phyloP scores from a whole-genome alignment of 2,797 vertebrate genomes.

The Typhlichthys subterraneus region DNA sequence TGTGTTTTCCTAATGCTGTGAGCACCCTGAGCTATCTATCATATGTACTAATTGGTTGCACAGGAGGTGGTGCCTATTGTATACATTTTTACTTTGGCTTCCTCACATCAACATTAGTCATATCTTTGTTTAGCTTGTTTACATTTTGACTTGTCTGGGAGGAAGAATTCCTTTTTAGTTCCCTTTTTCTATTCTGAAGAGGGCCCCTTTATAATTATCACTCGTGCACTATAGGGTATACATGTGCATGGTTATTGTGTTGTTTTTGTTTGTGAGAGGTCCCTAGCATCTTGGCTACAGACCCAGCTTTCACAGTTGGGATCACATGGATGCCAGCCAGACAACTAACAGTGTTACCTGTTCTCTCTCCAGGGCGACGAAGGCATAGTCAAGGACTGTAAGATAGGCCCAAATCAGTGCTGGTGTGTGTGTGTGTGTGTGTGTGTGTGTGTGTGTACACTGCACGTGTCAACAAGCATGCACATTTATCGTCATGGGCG shows the following conservation, averaged over 20 bases:
- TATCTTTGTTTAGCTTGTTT: slow-evolving; percentile 68
- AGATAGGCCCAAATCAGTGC: slow-evolving; percentile 41
- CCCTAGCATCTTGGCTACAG: slow-evolving; percentile 49
- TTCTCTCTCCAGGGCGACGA: slow-evolving; percentile 50
- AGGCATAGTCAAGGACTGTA: slow-evolving; percentile 63
- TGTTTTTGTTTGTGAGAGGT: slow-evolving; percentile 44
- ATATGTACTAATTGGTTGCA: slow-evolving; percentile 24
- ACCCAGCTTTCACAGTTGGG: slow-evolving; percentile 46
- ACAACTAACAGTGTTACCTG: slow-evolving; percentile 64
- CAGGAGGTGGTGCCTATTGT: slow-evolving; percentile 23
- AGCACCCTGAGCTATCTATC: slow-evolving; percentile 25
- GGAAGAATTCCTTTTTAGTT: slow-evolving; percentile 36
- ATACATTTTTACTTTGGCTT: slow-evolving; percentile 29
- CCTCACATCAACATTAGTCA: slow-evolving; percentile 68
- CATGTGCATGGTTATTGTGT: slow-evolving; percentile 23
- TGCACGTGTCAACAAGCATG: slow-evolving; percentile 30
- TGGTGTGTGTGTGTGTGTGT: slow-evolving; percentile 7
- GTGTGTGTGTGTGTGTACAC: slow-evolving; percentile 20
- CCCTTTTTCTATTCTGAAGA: slow-evolving; percentile 34
- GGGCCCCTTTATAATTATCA: not conserved
- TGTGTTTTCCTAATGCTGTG: slow-evolving; percentile 1
- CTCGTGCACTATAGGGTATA: not conserved
- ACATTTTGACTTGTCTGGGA: slow-evolving; percentile 47
- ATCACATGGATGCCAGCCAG: slow-evolving; percentile 66
- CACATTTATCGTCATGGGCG: slow-evolving; percentile 34